A percentile compares a stretch with the other conserved stretches of the same genome.
Conservation (phyloP, 1,140 invertebrate species). For the Carcinoscorpius rotundicauda region DNA sequence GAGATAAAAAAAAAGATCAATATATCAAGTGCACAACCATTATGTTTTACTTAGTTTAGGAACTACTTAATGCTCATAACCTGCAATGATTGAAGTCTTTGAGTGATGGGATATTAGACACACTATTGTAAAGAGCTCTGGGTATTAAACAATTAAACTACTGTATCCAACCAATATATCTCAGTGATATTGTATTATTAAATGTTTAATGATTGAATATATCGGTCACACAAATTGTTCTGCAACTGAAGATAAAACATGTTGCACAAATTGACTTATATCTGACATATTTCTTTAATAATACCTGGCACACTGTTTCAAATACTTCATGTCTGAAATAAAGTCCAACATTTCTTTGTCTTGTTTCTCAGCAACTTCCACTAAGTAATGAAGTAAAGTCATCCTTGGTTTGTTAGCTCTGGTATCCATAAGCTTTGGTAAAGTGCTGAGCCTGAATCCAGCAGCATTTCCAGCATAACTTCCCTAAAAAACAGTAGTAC, state of each 20-base stretch:
- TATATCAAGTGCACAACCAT: too few species aligned
- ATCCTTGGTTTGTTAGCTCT: constrained; percentile 90
- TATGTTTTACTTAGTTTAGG: too few species aligned
- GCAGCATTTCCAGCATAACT: constrained; percentile 94
- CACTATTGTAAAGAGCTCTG: too few species aligned
- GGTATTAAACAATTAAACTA: too few species aligned
- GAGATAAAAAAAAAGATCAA: too few species aligned
- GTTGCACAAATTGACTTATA: not conserved
- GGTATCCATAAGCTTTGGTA: constrained; percentile 89
- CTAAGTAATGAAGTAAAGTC: constrained; percentile 91
- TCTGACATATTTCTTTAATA: constrained; percentile 25
- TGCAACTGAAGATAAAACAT: not conserved
- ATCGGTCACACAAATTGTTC: too few species aligned
- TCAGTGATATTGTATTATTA: too few species aligned
- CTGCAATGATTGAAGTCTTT: too few species aligned
- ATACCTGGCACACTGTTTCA: constrained; percentile 77
- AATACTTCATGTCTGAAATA: constrained; percentile 58
- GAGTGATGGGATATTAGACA: too few species aligned
- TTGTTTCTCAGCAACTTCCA: constrained; percentile 67
- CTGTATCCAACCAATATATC: too few species aligned
- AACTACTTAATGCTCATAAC: too few species aligned
- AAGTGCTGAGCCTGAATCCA: constrained; percentile 80
- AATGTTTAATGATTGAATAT: too few species aligned
- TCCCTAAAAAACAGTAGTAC: constrained; percentile 45
- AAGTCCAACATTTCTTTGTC: constrained; percentile 65